Evolutionary conservation across 2,888 invertebrate genomes (phyloP), one percentile per base, ranked within the genome.

Genomic region (Drosophila neutralis): DNA sequence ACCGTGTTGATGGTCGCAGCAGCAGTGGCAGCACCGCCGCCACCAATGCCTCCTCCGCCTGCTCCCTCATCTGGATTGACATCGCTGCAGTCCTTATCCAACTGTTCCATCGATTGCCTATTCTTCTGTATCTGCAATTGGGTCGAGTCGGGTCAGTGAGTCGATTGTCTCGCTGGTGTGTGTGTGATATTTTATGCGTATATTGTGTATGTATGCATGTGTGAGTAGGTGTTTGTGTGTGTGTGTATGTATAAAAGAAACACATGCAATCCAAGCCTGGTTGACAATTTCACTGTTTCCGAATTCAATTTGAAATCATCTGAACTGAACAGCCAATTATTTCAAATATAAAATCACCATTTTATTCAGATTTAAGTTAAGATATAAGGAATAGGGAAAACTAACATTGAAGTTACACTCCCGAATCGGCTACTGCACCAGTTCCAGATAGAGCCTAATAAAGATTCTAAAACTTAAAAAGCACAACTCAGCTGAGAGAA

Each of bases 41-140:
- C 36, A 66, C 18, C 29, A 53, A 36, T 31, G 4, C 31, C 95
- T 68, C 85, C 91, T 27, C 91, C 90, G 4, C 90, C 83, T n/a
- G 52, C 52, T 15, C 33, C 61, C 10, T 87, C 89, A 0, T 90
- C 87, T 0, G 48, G 36, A 7, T 59, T 76, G 2, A 71, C 60
- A 24, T 72, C 62, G 18, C 56, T 69, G 69, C 89, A 89, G 0
- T 87, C 87, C 59, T 89, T 87, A 1, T 87, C 89, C 63, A 90
- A 60, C 29, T 80, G 87, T 29, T 87, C 98, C 79, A 98, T 95
- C 90, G 96, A 95, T 93, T 98, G 98, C 91, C 98, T 98, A 93
- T 98, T 98, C 83, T 96, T 96, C 93, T 99, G 99, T 66, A 99
- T 98, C 98, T 98, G 93, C 10, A 89, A 84, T 54, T 69, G 81